phyloP scores from a whole-genome alignment of 2,113 vertebrate genomes.

The Falco punctatus region DNA sequence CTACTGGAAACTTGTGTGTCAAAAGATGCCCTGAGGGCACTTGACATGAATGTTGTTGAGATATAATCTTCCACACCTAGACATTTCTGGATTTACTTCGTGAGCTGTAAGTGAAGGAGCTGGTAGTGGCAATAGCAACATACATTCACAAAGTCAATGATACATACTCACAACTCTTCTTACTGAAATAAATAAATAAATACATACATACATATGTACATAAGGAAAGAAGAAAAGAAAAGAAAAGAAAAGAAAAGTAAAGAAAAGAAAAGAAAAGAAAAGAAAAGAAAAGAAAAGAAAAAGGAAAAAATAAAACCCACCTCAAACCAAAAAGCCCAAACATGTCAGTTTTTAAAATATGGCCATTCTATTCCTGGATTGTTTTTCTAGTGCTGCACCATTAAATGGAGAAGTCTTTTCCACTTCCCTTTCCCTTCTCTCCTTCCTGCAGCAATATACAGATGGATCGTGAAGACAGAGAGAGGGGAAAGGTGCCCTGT shows the following conservation, averaged over 20 bases:
- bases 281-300: no score
- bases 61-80: not conserved
- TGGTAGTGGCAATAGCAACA: not conserved
- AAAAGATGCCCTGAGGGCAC: not conserved
- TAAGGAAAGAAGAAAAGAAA: no score
- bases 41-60: not conserved
- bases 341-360: not conserved
- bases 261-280: not conserved
- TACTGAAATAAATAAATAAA: not conserved
- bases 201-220: no score
- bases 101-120: not conserved
- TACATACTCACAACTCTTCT: not conserved
- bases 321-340: not conserved
- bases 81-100: not conserved
- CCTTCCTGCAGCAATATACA: slow-evolving; percentile 3
- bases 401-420: slow-evolving; percentile 26
- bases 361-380: slow-evolving; percentile 20
- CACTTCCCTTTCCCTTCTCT: slow-evolving; percentile 25
- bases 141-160: not conserved
- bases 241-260: no score
- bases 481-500: not conserved
- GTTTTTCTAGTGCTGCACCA: slow-evolving; percentile 22
- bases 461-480: not conserved
- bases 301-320: not conserved
- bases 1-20: not conserved